Base-by-base conservation (phyloP, 2,888 invertebrate species). In the Spisula solida region DNA sequence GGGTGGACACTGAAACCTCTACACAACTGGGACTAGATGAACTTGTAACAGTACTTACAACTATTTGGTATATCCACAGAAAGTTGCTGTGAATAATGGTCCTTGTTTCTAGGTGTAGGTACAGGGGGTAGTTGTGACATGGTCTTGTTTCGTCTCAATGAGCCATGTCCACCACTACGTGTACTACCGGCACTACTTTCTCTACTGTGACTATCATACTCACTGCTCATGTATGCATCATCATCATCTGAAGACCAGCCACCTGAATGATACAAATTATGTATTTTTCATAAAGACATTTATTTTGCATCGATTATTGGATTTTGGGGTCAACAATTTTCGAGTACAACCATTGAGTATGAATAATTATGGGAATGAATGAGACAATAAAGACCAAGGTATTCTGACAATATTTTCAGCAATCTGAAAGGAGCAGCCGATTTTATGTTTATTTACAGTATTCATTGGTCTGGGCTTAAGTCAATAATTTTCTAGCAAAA, bases 101-200 rank as follows among this genome's bases (percentile, higher is more conserved):
- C 86, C 34, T 88, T 88, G 5, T 82, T 89, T 87, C 90, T 41
- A 10, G 93, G 86, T 51, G 93, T 93, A 0, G 94, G 94, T 1
- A 93, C 92, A 48, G 92, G 92, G 20, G 94, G 93, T 10, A 93
- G 91, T 78, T 91, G 86, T 48, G 93, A 90, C 20, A 91, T 86
- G 29, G 85, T 87, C 75, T 90, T 91, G 90, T 88, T 90, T 25
- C 88, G 91, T 83, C 88, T 84, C n/a, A 86, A 78, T 34, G 82
- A 34, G 8, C 87, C 82, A 20, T 91, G 91, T 81, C 88, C 84
- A 14, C 89, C 91, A 47, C 94, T 93, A 10, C 94, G 89, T 16
- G 92, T 91, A 91, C 95, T 95, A 31, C 95, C 95, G 0, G 95
- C 95, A 91, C 96, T 96, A 86, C 95, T 95, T 87, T 95, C 96